Evolutionary conservation across 2,888 invertebrate species (phyloP), one percentile per base, ranked within the genome.

Genomic region (Cataglyphis livida): DNA sequence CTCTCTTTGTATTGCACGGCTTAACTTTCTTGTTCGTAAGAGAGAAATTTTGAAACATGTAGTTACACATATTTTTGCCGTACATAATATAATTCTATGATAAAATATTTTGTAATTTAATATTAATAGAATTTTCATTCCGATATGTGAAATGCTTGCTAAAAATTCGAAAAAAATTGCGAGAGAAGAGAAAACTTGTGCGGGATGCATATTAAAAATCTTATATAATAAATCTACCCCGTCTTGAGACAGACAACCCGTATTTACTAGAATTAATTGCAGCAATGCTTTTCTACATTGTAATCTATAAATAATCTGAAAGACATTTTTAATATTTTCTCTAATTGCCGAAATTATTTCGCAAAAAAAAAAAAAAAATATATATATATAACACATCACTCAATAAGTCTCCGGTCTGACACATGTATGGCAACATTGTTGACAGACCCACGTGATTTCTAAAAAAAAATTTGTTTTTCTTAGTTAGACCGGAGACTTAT

Each of bases 61-160:
- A 18, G 2, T 7, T 51, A 6, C n/a, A n/a, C 7, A 51, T 51
- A 51, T 51, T 59, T 73, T 4, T 21, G 15, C 7, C 10, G 5
- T 6, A 25, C 4, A 59, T 25, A 15, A 35, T 70, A 32, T 48
- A 68, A 68, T 32, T 12, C 25, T 25, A 25, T 18, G 44, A 28
- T 44, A 35, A 68, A 57, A 7, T 1, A 54, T 59, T 73, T 59
- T 18, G 21, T 25, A 70, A 70, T 70, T 68, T 70, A 7, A 59
- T n/a, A 59, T 65, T 51, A 6, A 35, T 35, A 35, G 35, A 35
- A 35, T 6, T 35, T 48, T 48, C 10, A 54, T 57, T 68, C 61
- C 32, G 28, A 21, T 75, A 51, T 48, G 64, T 75, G 75, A 75
- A 75, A 51, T 64, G 75, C 35, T 75, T 75, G 48, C 48, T 65